Evolutionary conservation across 2,888 invertebrate species (phyloP).

Genomic region (Pseudococcus longispinus): DNA sequence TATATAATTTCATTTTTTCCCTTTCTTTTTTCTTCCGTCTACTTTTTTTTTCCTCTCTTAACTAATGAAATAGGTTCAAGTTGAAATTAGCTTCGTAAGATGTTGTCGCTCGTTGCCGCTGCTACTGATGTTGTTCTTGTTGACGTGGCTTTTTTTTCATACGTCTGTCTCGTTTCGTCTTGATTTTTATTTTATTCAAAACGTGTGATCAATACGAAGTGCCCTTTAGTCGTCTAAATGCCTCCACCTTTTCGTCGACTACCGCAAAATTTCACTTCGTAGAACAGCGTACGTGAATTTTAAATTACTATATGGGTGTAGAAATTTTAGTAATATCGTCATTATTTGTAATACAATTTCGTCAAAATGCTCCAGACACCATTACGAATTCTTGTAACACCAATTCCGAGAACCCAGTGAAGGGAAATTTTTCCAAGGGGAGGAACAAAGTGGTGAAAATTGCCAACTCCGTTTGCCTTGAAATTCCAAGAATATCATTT

Average conservation of each 20-base stretch:
- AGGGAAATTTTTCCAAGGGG: neutral
- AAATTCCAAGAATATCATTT: neutral
- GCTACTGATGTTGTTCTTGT: neutral
- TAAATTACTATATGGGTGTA: neutral
- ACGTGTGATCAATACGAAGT: neutral
- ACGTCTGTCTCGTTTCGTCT: neutral
- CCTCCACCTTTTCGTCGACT: neutral
- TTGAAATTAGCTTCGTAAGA: slow-evolving; percentile 38
- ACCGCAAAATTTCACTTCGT: neutral
- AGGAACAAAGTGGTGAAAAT: neutral
- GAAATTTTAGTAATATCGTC: neutral
- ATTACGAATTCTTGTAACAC: neutral
- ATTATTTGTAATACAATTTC: neutral
- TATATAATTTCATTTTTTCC: slow-evolving; percentile 20
- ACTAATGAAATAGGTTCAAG: slow-evolving; percentile 32
- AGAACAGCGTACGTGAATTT: neutral
- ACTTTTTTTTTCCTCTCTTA: neutral
- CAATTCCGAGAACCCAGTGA: neutral
- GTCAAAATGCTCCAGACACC: neutral
- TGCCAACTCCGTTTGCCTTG: neutral
- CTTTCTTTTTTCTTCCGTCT: neutral
- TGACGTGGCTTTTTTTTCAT: neutral
- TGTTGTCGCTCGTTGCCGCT: neutral
- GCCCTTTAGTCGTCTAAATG: neutral
- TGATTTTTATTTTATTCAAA: neutral